Evolutionary conservation across 2,888 invertebrate species (phyloP), one percentile per base, ranked within the genome.

Genomic region (Coelinius sp.): DNA sequence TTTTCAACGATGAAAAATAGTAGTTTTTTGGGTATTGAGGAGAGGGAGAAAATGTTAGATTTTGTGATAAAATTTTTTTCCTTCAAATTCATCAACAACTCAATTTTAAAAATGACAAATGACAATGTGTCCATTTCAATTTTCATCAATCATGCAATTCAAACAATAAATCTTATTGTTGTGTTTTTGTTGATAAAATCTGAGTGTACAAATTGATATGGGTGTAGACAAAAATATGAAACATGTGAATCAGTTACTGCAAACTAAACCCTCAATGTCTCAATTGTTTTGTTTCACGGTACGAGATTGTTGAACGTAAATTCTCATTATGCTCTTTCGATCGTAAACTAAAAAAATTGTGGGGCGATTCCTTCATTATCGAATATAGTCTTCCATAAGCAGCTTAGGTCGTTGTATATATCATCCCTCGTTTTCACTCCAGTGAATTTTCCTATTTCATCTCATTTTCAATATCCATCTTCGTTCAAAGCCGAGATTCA

Each of bases 331-430:
- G 44, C 44, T 46, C 17, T 2, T 41, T 41, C 41, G 41, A 41
- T 41, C 14, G 17, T 46, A 46, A 53, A 53, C 17, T n/a, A 1
- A n/a, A 27, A 27, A 25, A 5, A n/a, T 25, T n/a, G 7, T 24
- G n/a, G 14, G 7, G 27, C 5, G 24, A 24, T 2, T 53, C n/a
- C 52, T 76, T 76, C 73, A 74, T 78, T 74, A 78, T 78, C 75
- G 77, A 75, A 78, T 76, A 77, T 75, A 74, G 71, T 66, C 56
- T 68, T 72, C 56, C 70, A 44, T 63, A 76, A 79, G 77, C 79
- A 62, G 77, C 75, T 79, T 78, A 78, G 74, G 68, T 74, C 75
- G 73, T 76, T 75, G 22, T 44, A 22, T 38, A 24, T 41, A 17
- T 53, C 44, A 41, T 56, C 24, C 2, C n/a, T 31, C 46, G 24